Conservation (phyloP, 2,113 vertebrate species). For the Sarotherodon lohbergeri region DNA sequence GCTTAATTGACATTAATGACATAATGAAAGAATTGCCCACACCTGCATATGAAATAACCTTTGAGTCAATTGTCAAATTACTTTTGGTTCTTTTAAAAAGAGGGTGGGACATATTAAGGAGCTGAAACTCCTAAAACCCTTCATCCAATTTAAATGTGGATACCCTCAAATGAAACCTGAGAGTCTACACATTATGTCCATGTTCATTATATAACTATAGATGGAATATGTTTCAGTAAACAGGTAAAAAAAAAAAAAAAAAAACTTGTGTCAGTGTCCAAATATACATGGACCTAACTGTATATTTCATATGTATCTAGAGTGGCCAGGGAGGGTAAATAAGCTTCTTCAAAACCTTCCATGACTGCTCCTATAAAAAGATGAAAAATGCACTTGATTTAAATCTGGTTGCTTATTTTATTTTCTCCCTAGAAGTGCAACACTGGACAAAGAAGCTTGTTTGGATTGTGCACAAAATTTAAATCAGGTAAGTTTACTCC, state of each 20-base stretch:
- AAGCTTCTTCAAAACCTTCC: neutral
- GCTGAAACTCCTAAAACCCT: neutral
- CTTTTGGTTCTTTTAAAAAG: neutral
- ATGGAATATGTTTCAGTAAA: neutral
- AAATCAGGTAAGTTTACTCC: neutral
- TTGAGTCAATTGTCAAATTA: neutral
- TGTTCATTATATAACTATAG: neutral
- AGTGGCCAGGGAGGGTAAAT: neutral
- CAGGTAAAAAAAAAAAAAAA: neutral
- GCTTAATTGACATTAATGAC: neutral
- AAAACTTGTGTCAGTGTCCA: neutral
- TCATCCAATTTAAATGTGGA: neutral
- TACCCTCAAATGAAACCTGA: neutral
- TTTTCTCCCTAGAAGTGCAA: neutral
- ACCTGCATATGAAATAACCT: neutral
- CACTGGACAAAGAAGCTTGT: neutral
- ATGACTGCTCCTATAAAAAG: neutral
- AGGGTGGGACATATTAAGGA: neutral
- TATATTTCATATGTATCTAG: neutral
- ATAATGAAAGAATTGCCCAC: neutral
- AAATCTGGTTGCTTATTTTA: neutral
- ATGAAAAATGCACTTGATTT: neutral
- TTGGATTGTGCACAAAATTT: neutral
- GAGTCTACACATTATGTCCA: neutral
- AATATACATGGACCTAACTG: neutral